Evolutionary conservation across 2,797 vertebrate species (phyloP).

Genomic region (Arnoldichthys spilopterus): DNA sequence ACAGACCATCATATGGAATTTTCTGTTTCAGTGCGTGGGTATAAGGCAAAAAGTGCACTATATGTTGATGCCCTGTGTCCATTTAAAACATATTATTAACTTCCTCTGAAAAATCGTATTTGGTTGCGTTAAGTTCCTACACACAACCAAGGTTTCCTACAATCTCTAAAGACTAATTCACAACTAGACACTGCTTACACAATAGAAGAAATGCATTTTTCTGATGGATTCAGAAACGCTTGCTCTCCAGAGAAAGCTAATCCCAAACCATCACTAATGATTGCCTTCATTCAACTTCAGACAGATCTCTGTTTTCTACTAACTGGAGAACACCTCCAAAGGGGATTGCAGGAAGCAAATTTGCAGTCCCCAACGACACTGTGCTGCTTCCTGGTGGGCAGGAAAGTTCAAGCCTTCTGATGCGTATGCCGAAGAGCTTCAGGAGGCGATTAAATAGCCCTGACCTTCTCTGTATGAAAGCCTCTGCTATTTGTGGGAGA

Average conservation of each 20-base stretch:
- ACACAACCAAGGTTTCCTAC: no score
- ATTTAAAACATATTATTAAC: no score
- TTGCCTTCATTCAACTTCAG: constrained; percentile 24
- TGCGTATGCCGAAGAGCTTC: constrained; percentile 66
- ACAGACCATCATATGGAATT: not conserved
- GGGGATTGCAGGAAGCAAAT: constrained; percentile 7
- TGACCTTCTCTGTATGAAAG: constrained; percentile 77
- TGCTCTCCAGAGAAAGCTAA: constrained; percentile 4
- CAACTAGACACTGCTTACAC: not conserved
- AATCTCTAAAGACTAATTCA: not conserved
- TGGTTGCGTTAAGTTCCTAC: not conserved
- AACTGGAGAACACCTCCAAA: constrained; percentile 18
- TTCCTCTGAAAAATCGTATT: not conserved
- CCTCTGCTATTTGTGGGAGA: constrained; percentile 70
- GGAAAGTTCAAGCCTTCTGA: constrained; percentile 57
- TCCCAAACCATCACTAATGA: constrained; percentile 13
- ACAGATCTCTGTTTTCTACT: constrained; percentile 15
- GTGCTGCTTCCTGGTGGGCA: constrained; percentile 29
- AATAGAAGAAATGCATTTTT: constrained; percentile 2
- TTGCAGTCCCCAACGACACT: not conserved
- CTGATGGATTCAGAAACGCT: constrained; percentile 5
- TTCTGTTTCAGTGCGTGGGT: not conserved
- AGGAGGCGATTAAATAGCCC: constrained; percentile 76
- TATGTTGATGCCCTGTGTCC: no score
- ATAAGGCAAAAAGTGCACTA: no score